These are phyloP conservation scores for Lanius collurio DNA, from an alignment of 2,113 vertebrate genomes.

Conservation along the genomic window DNA sequence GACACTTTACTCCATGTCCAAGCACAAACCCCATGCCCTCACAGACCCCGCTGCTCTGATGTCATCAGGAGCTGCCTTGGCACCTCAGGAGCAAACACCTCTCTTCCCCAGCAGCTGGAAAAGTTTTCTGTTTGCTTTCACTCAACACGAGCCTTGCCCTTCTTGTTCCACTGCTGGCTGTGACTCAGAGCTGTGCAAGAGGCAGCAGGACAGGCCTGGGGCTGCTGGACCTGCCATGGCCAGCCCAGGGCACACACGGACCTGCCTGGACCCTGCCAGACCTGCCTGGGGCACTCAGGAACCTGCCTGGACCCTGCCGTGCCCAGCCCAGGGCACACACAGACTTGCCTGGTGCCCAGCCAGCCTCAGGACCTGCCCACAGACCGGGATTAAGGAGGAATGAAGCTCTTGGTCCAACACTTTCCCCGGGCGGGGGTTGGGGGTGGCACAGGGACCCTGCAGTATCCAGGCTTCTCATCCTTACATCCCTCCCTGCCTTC, in stretches of 20 bases:
- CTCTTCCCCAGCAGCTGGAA: neutral
- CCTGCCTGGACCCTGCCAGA: too few relatives aligned
- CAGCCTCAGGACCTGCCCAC: neutral
- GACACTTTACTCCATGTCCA: neutral
- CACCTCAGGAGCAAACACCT: neutral
- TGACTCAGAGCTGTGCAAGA: slow-evolving; percentile 16
- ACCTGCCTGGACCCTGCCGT: too few relatives aligned
- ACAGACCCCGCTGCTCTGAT: rapidly evolving
- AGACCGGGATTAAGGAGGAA: neutral
- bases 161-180: neutral
- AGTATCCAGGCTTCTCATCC: rapidly evolving
- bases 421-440: neutral
- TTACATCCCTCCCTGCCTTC: neutral
- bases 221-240: neutral
- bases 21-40: rapidly evolving
- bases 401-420: neutral
- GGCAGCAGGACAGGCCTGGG: neutral
- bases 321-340: too few relatives aligned
- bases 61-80: rapidly evolving
- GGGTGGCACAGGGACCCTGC: neutral
- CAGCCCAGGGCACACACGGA: too few relatives aligned
- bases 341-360: neutral
- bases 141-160: neutral
- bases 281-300: too few relatives aligned
- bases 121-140: neutral